Conservation (phyloP, 1,140 invertebrate species). For the Drosophila kikkawai region DNA sequence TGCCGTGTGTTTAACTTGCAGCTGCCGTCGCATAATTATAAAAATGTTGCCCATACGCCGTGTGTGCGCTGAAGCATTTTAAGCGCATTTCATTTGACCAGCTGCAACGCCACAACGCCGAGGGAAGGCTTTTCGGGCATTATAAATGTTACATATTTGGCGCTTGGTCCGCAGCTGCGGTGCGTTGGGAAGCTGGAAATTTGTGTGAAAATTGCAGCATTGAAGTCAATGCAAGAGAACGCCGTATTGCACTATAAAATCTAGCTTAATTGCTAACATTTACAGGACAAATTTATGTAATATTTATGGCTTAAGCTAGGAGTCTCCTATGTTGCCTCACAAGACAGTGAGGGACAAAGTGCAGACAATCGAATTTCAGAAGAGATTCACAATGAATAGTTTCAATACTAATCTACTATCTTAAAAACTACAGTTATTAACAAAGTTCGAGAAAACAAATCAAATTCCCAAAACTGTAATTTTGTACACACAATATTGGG, state of each 20-base stretch:
- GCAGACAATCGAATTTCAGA: not conserved
- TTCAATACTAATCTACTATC: too few relatives aligned
- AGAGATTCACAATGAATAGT: too few relatives aligned
- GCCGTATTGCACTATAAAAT: conserved; percentile 9
- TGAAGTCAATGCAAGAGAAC: conserved; percentile 23
- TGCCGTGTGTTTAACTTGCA: conserved; percentile 63
- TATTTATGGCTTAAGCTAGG: not conserved
- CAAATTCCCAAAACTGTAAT: too few relatives aligned
- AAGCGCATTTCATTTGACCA: conserved; percentile 45
- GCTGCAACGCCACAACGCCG: conserved; percentile 31
- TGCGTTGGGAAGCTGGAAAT: conserved; percentile 21
- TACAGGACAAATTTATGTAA: not conserved
- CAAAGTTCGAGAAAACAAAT: too few relatives aligned
- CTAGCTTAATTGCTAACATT: conserved; percentile 8
- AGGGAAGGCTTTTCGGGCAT: conserved; percentile 26
- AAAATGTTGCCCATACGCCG: conserved; percentile 69
- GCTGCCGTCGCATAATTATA: conserved; percentile 70
- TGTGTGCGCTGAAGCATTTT: conserved; percentile 37
- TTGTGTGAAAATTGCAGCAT: conserved; percentile 43
- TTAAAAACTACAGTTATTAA: too few relatives aligned
- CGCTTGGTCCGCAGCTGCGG: conserved; percentile 32
- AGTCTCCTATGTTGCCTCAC: not conserved
- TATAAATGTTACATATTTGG: conserved; percentile 63
- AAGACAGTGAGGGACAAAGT: not conserved
- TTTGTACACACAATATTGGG: too few relatives aligned